A percentile compares a stretch with the other conserved stretches of the same genome.
phyloP scores from a whole-genome alignment of 1,140 invertebrate species.

The Phocides pigmalion region DNA sequence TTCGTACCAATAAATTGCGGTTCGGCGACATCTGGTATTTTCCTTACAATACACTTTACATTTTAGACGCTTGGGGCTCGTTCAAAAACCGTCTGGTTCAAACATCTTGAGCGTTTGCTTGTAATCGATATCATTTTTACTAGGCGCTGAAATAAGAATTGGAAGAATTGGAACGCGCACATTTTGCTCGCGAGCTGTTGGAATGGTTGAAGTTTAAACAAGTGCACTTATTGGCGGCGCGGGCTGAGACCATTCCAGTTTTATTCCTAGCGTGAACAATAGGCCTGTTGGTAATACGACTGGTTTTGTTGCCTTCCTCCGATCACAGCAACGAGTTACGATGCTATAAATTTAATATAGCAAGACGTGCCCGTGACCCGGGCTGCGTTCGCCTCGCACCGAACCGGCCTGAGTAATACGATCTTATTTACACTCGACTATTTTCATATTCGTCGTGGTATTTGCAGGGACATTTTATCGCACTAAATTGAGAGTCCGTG shows the following conservation, averaged over 20 bases:
- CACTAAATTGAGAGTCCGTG: slow-evolving; percentile 50
- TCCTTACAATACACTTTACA: slow-evolving; percentile 15
- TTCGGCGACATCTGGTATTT: slow-evolving; percentile 43
- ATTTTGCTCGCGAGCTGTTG: slow-evolving; percentile 34
- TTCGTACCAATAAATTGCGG: slow-evolving; percentile 46
- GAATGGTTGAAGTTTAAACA: slow-evolving; percentile 57
- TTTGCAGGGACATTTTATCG: slow-evolving; percentile 54
- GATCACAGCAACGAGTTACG: slow-evolving; percentile 75
- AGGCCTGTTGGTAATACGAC: slow-evolving; percentile 59
- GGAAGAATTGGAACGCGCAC: not conserved
- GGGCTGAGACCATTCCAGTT: slow-evolving; percentile 57
- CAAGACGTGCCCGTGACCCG: slow-evolving; percentile 71
- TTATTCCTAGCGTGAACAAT: slow-evolving; percentile 77
- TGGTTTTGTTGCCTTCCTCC: slow-evolving; percentile 63
- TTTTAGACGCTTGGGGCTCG: not conserved
- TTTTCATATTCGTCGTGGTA: slow-evolving; percentile 59
- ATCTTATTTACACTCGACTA: slow-evolving; percentile 58
- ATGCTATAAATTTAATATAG: slow-evolving; percentile 78
- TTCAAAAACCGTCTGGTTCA: not conserved
- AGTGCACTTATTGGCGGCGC: slow-evolving; percentile 60
- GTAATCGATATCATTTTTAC: not conserved
- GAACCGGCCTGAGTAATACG: slow-evolving; percentile 53
- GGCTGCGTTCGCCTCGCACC: slow-evolving; percentile 48
- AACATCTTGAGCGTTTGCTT: not conserved
- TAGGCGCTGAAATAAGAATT: not conserved